Evolutionary conservation across 2,888 invertebrate species (phyloP).

Genomic region (Lithosia quadra): DNA sequence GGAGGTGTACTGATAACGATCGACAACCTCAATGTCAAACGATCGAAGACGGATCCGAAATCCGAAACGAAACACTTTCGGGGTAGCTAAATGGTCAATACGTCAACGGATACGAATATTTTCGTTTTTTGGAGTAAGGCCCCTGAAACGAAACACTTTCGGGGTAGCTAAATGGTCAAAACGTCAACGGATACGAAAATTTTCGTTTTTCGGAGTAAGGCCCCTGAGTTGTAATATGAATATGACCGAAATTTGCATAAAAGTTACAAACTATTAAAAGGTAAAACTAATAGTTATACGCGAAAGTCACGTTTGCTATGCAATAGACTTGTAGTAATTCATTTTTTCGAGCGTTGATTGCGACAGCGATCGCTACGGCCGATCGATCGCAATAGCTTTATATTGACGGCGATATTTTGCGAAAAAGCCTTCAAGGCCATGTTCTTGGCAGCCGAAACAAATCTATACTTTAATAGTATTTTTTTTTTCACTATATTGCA

Average conservation of each 20-base stretch:
- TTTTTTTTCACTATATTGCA: constrained; percentile 66
- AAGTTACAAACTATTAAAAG: constrained; percentile 32
- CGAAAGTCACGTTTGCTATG: constrained; percentile 67
- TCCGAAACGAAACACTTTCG: no score
- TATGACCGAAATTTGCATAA: constrained; percentile 26
- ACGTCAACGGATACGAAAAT: no score
- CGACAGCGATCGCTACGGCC: constrained; percentile 65
- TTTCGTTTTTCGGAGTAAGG: background rate
- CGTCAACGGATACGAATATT: no score
- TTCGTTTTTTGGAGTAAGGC: no score
- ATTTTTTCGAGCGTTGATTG: constrained; percentile 57
- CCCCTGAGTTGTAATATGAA: background rate
- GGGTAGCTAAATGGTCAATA: no score
- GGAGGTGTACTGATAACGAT: no score
- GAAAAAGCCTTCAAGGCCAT: constrained; percentile 77
- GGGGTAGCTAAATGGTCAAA: no score
- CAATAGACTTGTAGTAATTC: constrained; percentile 63
- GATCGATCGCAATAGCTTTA: constrained; percentile 71
- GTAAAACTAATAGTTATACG: constrained; percentile 40
- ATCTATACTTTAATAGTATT: constrained; percentile 76
- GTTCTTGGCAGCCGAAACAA: constrained; percentile 77
- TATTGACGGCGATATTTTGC: constrained; percentile 64
- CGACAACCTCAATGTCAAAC: no score
- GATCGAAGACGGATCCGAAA: no score
- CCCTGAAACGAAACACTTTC: no score